Conservation (phyloP, 2,888 invertebrate species). For the Oasisia sp. region DNA sequence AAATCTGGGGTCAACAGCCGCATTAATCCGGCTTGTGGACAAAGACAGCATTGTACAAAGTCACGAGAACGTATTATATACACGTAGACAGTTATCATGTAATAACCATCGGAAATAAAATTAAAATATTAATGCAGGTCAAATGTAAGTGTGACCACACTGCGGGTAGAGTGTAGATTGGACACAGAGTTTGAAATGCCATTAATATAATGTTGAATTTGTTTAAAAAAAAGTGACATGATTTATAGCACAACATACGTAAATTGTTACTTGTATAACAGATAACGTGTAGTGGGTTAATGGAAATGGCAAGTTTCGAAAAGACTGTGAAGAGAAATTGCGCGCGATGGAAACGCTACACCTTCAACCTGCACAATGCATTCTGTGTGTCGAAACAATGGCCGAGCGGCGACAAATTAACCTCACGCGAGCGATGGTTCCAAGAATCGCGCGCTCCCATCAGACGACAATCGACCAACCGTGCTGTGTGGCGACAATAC, state of each 20-base stretch:
- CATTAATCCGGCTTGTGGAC: background rate
- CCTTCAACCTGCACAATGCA: background rate
- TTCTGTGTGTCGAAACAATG: background rate
- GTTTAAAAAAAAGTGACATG: no score
- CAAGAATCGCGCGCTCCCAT: background rate
- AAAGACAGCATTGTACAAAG: background rate
- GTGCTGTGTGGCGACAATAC: no score
- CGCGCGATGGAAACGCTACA: background rate
- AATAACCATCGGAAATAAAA: no score
- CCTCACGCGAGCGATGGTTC: background rate
- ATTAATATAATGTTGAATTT: no score
- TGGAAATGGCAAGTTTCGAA: background rate
- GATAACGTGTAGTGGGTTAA: background rate
- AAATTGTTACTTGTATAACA: no score
- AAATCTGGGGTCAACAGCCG: constrained; percentile 1
- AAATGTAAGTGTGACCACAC: no score
- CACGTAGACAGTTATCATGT: no score
- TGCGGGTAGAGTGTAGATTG: no score
- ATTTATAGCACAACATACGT: no score
- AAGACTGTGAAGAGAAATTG: background rate
- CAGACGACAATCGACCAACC: background rate
- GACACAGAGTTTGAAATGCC: no score
- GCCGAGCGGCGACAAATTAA: background rate
- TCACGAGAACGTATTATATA: background rate
- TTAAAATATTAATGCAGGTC: no score